phyloP scores from a whole-genome alignment of 1,140 invertebrate species.

The Drosophila aff. region DNA sequence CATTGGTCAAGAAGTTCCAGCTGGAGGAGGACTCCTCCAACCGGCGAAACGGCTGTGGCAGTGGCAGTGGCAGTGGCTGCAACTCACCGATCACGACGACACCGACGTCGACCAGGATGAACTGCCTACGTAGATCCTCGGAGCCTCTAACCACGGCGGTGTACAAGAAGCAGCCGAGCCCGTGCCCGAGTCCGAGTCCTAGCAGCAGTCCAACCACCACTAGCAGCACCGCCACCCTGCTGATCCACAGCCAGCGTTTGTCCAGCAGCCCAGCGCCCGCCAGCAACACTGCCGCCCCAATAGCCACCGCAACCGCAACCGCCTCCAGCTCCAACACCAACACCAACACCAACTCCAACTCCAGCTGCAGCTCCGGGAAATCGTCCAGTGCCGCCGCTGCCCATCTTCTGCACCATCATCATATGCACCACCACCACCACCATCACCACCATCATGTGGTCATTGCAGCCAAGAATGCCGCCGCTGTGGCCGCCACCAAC shows the following conservation, averaged over 20 bases:
- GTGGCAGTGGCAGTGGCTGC: constrained; percentile 28
- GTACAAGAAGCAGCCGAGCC: constrained; percentile 71
- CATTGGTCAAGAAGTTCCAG: constrained; percentile 84
- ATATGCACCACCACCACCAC: constrained; percentile 72
- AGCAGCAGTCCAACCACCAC: constrained; percentile 23
- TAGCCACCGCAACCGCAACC: constrained; percentile 16
- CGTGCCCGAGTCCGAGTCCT: constrained; percentile 27
- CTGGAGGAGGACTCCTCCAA: constrained; percentile 64
- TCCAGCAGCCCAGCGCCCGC: constrained; percentile 25
- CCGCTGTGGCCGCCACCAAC: constrained; percentile 70
- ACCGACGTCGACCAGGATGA: constrained; percentile 73
- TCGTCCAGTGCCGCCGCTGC: constrained; percentile 29
- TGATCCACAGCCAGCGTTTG: constrained; percentile 41
- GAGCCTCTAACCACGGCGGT: constrained; percentile 67
- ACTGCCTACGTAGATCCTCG: constrained; percentile 71
- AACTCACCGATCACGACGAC: constrained; percentile 8
- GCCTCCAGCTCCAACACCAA: constrained; percentile 11
- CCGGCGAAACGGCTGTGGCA: not conserved
- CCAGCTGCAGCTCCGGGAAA: constrained; percentile 34
- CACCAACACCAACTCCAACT: constrained; percentile 16
- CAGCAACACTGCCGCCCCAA: constrained; percentile 15
- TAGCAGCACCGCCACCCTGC: constrained; percentile 42
- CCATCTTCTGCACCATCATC: constrained; percentile 67
- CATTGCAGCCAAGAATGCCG: constrained; percentile 69
- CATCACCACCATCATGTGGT: constrained; percentile 78